Evolutionary conservation across 2,797 vertebrate species (phyloP), one percentile per base, ranked within the genome.

Genomic region (Sphaeramia orbicularis): DNA sequence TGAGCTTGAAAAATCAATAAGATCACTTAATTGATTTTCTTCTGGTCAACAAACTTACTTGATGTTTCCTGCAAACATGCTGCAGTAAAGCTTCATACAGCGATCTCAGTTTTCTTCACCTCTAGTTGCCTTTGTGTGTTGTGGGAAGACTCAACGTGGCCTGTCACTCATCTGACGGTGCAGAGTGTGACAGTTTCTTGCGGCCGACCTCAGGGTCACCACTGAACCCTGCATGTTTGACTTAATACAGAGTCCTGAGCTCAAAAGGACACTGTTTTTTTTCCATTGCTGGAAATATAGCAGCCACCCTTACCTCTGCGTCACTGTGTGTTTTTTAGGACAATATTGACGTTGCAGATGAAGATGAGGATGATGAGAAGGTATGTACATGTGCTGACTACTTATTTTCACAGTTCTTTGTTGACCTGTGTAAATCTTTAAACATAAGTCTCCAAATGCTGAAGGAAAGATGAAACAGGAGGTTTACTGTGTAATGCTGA

Each of bases 361-460:
- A 99, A 0, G 96, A 98, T 0, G 96, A 97, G 8, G 98, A 99
- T 0, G 97, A 99, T 44, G 97, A 97, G 63, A 97, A 96, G 94
- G 98, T 98, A 88, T 8, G 65, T 64, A 24, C 19, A 24, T 64
- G 47, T 53, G 16, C 19, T 24, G 21, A 6, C 6, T 51, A 12
- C 63, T 48, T 60, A 15, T 61, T 45, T 69, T 65, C 13, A 14
- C 14, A 18, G 9, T 59, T 48, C 56, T n/a, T 54, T 54, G 48
- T 68, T 69, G n/a, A 49, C 51, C 32, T 35, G 32, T 35, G 32
- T 35, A 35, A 10, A 35, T 35, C 27, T 30, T 8, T 71, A 7
- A 43, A 15, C 10, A 3, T 66, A 4, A 52, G 43, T 65, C 42
- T 70, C 52, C 71, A 21, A 15, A 40, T 49, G 10, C 54, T 1